Percentiles rank a stretch among this genome's conserved stretches.
phyloP scores from a whole-genome alignment of 2,888 invertebrate species.

The Heliconius sara region DNA sequence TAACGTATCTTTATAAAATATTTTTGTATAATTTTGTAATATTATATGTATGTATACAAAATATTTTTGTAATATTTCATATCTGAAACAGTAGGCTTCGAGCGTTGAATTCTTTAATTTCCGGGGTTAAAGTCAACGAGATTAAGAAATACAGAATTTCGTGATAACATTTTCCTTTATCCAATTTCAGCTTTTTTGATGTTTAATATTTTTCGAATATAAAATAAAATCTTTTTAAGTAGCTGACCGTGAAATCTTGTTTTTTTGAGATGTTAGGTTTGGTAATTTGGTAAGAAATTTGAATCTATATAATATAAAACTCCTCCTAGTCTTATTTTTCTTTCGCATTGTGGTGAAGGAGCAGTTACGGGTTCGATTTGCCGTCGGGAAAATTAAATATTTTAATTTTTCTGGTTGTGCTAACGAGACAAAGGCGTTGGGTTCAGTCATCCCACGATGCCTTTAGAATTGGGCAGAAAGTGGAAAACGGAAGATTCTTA shows the following conservation, averaged over 20 bases:
- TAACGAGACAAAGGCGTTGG: too few relatives aligned
- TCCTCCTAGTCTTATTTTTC: too few relatives aligned
- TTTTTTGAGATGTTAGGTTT: neutral
- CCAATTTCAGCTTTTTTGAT: slow-evolving; percentile 35
- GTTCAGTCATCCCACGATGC: too few relatives aligned
- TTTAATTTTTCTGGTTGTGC: too few relatives aligned
- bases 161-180: slow-evolving; percentile 46
- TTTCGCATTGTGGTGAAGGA: too few relatives aligned
- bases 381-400: too few relatives aligned
- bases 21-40: neutral
- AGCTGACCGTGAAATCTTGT: slow-evolving; percentile 13
- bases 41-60: neutral
- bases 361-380: too few relatives aligned
- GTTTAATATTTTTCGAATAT: slow-evolving; percentile 30
- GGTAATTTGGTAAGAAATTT: neutral
- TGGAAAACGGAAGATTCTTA: too few relatives aligned
- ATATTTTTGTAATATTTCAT: slow-evolving; percentile 25
- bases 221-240: slow-evolving; percentile 23
- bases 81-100: slow-evolving; percentile 44
- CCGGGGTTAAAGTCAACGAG: slow-evolving; percentile 46
- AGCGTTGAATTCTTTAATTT: slow-evolving; percentile 49
- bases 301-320: neutral
- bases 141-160: slow-evolving; percentile 48
- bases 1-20: too few relatives aligned
- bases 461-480: too few relatives aligned